phyloP scores from a whole-genome alignment of 2,888 invertebrate species.

The Clistopyga incitator region DNA sequence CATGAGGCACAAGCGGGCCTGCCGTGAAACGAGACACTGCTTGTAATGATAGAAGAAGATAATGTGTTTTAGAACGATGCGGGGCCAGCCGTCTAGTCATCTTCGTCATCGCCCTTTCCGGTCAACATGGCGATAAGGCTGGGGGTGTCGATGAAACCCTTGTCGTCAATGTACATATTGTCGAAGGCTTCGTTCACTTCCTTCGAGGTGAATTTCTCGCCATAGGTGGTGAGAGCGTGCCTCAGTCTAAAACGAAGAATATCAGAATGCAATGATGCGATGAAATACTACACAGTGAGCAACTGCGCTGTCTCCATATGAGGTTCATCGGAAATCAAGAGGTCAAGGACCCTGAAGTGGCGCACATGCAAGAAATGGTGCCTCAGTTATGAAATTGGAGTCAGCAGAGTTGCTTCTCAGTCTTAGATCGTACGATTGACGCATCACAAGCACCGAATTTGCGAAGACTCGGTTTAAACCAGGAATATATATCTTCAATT shows the following conservation, averaged over 20 bases:
- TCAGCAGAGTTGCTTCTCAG: slow-evolving; percentile 69
- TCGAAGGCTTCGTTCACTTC: slow-evolving; percentile 97
- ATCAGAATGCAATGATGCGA: background rate
- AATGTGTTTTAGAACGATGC: slow-evolving; percentile 67
- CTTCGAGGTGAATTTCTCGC: slow-evolving; percentile 95
- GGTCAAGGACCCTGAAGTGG: slow-evolving; percentile 7
- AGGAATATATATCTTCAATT: slow-evolving; percentile 4
- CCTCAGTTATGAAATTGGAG: slow-evolving; percentile 66
- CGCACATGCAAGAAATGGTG: slow-evolving; percentile 55
- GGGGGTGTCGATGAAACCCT: slow-evolving; percentile 94
- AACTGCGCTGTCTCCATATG: background rate
- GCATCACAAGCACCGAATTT: slow-evolving; percentile 68
- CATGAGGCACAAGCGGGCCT: slow-evolving; percentile 70
- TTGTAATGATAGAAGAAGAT: slow-evolving; percentile 72
- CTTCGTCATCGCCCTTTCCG: slow-evolving; percentile 93
- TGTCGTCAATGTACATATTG: slow-evolving; percentile 96
- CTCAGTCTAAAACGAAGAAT: slow-evolving; percentile 87
- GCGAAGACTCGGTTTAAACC: background rate
- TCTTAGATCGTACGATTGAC: slow-evolving; percentile 72
- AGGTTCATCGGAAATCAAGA: background rate
- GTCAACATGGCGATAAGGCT: slow-evolving; percentile 95
- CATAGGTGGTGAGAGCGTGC: slow-evolving; percentile 96
- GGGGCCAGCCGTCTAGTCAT: slow-evolving; percentile 85
- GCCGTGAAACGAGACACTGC: slow-evolving; percentile 74
- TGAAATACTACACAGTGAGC: background rate